phyloP scores from a whole-genome alignment of 2,797 vertebrate genomes.

The Alectoris magna region DNA sequence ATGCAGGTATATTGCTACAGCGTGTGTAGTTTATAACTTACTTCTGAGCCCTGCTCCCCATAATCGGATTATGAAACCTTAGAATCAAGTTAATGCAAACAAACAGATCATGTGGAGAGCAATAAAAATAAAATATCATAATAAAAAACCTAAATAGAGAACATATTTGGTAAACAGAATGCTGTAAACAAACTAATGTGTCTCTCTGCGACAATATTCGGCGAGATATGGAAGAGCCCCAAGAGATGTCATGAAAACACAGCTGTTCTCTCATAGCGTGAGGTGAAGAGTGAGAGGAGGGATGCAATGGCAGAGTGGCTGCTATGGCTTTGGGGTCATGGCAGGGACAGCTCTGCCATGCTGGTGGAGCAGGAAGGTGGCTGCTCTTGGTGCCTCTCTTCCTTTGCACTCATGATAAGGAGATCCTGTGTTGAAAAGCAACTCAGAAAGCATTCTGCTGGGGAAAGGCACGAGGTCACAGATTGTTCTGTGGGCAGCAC shows the following conservation, averaged over 20 bases:
- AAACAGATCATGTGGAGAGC: conserved; percentile 59
- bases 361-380: rapidly evolving
- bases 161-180: conserved; percentile 34
- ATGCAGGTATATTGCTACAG: background rate
- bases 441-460: background rate
- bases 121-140: conserved; percentile 73
- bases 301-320: background rate
- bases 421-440: background rate
- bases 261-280: conserved; percentile 1
- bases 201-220: conserved; percentile 14
- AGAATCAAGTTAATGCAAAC: conserved; percentile 60
- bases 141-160: conserved; percentile 55
- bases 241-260: conserved; percentile 58
- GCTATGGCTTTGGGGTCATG: rapidly evolving
- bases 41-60: background rate
- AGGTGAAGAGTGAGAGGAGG: background rate
- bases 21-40: background rate
- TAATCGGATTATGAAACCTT: conserved; percentile 67
- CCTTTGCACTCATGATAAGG: background rate
- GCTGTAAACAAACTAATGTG: conserved; percentile 59
- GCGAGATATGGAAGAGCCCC: conserved; percentile 16
- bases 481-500: background rate
- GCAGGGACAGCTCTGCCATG: background rate
- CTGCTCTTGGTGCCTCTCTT: background rate
- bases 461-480: background rate